Conservation (phyloP, 1,140 invertebrate species). For the Ladona fulva region DNA sequence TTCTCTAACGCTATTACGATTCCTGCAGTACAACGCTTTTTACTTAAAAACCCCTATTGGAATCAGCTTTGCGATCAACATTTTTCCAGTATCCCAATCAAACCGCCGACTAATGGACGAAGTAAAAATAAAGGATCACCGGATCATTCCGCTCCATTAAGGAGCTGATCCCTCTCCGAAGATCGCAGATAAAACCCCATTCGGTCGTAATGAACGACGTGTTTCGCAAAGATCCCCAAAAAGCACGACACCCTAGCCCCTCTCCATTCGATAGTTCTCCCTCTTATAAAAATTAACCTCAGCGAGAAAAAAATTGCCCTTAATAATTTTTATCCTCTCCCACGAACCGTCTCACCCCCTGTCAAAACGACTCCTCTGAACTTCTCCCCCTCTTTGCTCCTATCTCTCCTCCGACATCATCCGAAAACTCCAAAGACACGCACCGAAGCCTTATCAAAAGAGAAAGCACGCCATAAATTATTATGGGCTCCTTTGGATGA, state of each 20-base stretch:
- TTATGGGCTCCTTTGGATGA: conserved; percentile 3
- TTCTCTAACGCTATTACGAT: no score
- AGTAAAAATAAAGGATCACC: neutral
- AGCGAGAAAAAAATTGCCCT: neutral
- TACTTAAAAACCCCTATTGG: no score
- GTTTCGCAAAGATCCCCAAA: neutral
- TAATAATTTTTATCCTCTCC: neutral
- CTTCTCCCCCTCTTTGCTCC: neutral
- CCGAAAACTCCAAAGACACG: neutral
- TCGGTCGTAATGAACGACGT: neutral
- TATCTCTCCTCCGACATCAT: neutral
- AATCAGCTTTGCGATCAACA: neutral
- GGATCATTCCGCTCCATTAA: neutral
- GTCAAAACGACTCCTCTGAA: neutral
- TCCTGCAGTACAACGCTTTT: no score
- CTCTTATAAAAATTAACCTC: neutral
- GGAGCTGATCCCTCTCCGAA: neutral
- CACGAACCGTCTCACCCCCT: neutral
- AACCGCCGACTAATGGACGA: neutral
- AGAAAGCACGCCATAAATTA: neutral
- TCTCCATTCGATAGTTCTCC: neutral
- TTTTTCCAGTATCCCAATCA: neutral
- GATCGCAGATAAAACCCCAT: neutral
- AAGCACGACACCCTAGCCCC: neutral
- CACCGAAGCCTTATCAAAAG: neutral